Base-by-base conservation (phyloP, 1,140 invertebrate species). In the Ectropis grisescens region DNA sequence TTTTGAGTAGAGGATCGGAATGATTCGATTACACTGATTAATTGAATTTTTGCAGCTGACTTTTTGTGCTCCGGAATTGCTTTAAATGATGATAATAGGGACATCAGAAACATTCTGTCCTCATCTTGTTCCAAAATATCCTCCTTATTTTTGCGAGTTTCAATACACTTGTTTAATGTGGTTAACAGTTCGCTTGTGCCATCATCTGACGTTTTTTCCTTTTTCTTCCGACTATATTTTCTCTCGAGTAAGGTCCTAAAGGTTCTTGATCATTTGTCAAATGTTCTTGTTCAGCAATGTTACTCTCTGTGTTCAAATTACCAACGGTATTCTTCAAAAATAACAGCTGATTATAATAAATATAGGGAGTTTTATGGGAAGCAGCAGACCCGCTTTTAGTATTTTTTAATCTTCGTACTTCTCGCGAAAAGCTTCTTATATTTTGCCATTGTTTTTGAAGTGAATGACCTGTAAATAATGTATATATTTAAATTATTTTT, bases 141-240 rank as follows among this genome's bases (percentile, higher is more conserved):
- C 32, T 9, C 32, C 15, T 25, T 33, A 25, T 33, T 24, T 33
- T 33, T 33, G 22, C 11, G 22, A 33, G 22, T 33, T 22, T 33
- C 32, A 33, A 33, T 33, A 25, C 32, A 33, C 22, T 33, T 33
- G 32, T 33, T 33, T 33, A 33, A 25, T 11, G 32, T 33, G 6
- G 10, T 11, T 11, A 33, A 25, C 12, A 33, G 12, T 25, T 33
- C 10, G 10, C 22, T 33, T 13, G 22, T 25, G 11, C 22, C 29
- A 32, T 32, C 29, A 32, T 32, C 29, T 19, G 16, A 19, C 16
- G 16, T 19, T 19, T 19, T 19, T 19, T 19, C 3, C 8, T 19
- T 19, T 19, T 19, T 19, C 16, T 19, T 19, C 16, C 3, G 16
- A 19, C 16, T 19, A 19, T 19, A 19, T 19, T 19, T 19, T 19